Conservation (phyloP, 2,797 vertebrate genomes). For the Glyptemys insculpta region DNA sequence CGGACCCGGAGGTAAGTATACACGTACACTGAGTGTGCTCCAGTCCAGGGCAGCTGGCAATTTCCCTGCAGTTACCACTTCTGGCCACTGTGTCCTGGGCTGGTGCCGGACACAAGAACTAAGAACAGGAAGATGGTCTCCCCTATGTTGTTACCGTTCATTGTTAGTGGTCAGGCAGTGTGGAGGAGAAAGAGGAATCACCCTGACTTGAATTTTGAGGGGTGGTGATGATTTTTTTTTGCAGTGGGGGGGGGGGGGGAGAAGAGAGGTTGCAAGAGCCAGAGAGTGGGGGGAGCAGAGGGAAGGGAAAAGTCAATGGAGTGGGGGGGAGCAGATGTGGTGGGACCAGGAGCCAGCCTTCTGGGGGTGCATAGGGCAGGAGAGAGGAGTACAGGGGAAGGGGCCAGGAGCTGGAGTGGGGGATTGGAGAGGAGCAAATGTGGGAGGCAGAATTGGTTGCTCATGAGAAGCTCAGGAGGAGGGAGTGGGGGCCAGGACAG, state of each 20-base stretch:
- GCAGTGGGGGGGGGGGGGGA: accelerated
- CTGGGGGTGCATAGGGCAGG: background rate
- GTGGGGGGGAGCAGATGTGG: background rate
- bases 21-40: too few species aligned
- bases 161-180: background rate
- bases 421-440: background rate
- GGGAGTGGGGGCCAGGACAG: background rate
- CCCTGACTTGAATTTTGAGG: background rate
- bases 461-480: background rate
- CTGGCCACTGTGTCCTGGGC: background rate
- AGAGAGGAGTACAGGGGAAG: background rate
- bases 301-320: background rate
- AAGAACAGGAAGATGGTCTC: background rate
- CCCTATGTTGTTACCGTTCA: background rate
- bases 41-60: background rate
- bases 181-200: background rate
- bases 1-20: too few species aligned
- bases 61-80: background rate
- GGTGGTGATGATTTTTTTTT: background rate
- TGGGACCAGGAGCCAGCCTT: background rate
- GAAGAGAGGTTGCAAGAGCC: background rate
- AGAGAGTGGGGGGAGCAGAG: background rate
- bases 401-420: background rate
- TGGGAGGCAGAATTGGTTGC: background rate
- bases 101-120: background rate